These are phyloP conservation scores for Erythrocercus mccallii DNA, from an alignment of 2,113 vertebrate species.

Conservation along the genomic window DNA sequence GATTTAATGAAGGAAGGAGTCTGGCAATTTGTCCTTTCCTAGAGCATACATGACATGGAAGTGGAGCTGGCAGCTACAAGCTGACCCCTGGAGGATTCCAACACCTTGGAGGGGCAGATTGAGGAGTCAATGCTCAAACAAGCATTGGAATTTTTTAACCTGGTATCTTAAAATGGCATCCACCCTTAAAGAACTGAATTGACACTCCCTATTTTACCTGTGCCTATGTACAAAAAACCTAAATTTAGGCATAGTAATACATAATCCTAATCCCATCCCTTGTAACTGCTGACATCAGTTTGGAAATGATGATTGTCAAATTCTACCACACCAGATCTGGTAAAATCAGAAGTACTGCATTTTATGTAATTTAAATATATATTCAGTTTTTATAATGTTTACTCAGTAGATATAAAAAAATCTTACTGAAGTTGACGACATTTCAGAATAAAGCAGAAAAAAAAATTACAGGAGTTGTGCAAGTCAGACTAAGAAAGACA, in stretches of 20 bases:
- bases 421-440: neutral
- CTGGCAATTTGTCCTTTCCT: neutral
- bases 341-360: neutral
- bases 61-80: neutral
- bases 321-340: neutral
- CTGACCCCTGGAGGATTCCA: neutral
- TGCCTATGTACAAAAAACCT: neutral
- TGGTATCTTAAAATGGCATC: neutral
- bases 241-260: neutral
- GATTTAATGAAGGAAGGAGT: neutral
- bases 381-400: neutral
- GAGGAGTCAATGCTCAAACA: neutral
- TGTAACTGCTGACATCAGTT: neutral
- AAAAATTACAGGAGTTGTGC: neutral
- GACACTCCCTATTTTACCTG: neutral
- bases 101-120: fast-evolving
- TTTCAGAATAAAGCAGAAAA: neutral
- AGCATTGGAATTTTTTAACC: neutral
- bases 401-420: neutral
- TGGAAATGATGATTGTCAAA: neutral
- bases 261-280: neutral
- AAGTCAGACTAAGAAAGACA: neutral
- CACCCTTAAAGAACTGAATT: neutral
- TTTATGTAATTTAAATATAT: neutral
- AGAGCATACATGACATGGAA: no score